Percentiles rank a stretch among this genome's conserved stretches.
These are phyloP conservation scores for Nylanderia fulva DNA, from an alignment of 1,140 invertebrate species.

Conservation along the genomic window DNA sequence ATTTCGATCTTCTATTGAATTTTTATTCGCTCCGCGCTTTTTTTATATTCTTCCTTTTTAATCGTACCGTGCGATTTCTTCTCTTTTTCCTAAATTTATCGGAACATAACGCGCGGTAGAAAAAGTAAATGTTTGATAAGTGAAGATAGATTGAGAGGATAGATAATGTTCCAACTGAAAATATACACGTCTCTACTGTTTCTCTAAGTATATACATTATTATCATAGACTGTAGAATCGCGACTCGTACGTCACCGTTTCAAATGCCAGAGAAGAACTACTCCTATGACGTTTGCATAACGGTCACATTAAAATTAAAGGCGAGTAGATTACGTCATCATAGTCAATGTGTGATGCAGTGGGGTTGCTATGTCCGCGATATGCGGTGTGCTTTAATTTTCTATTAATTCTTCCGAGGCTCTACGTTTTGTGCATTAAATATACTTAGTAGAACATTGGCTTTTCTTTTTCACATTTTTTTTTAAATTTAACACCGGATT, in stretches of 20 bases:
- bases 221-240: constrained; percentile 10
- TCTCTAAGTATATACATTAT: constrained; percentile 18
- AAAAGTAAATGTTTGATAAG: constrained; percentile 14
- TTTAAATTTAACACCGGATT: background rate
- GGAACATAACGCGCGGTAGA: too few relatives aligned
- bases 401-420: constrained; percentile 35
- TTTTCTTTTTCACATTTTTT: background rate
- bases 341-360: constrained; percentile 32
- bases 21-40: background rate
- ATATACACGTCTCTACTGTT: constrained; percentile 29
- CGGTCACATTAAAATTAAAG: constrained; percentile 47
- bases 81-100: background rate
- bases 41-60: background rate
- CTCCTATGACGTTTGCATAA: constrained; percentile 51
- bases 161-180: constrained; percentile 18
- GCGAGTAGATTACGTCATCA: constrained; percentile 19
- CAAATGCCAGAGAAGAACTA: constrained; percentile 56
- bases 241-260: constrained; percentile 31
- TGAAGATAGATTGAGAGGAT: background rate
- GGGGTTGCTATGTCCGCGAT: constrained; percentile 24
- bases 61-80: background rate
- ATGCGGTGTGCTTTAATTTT: constrained; percentile 31
- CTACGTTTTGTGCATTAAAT: background rate
- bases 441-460: background rate
- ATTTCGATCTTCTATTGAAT: background rate